A percentile compares a stretch with the other conserved stretches of the same genome.
Conservation (phyloP, 2,113 vertebrate genomes). For the Hemiscyllium ocellatum region DNA sequence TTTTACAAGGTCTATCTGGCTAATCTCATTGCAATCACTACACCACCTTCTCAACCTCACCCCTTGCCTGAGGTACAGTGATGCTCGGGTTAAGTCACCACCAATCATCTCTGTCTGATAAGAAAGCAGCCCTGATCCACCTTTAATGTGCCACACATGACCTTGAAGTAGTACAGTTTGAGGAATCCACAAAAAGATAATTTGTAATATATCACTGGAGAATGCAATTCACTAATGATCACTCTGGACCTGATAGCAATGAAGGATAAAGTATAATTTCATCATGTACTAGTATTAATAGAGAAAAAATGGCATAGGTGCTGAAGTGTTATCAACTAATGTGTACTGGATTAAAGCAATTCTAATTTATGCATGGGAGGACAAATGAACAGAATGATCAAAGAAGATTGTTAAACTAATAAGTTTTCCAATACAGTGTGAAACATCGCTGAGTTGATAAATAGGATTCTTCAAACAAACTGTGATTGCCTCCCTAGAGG, state of each 20-base stretch:
- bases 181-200: background rate
- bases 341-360: background rate
- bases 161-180: background rate
- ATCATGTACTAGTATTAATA: background rate
- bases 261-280: background rate
- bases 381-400: background rate
- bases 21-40: no score
- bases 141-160: background rate
- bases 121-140: no score
- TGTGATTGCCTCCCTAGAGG: background rate
- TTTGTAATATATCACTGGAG: background rate
- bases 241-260: background rate
- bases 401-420: background rate
- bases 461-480: background rate
- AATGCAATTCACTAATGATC: background rate
- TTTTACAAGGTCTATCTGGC: no score
- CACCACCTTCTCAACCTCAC: no score
- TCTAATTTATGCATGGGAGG: background rate
- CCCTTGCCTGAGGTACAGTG: no score
- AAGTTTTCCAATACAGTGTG: background rate
- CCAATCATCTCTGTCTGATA: no score
- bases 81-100: no score
- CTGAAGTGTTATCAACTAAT: background rate
- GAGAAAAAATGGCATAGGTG: background rate
- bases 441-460: no score